Evolutionary conservation across 1,140 invertebrate genomes (phyloP).

Genomic region (Diplogasteroides magnus): DNA sequence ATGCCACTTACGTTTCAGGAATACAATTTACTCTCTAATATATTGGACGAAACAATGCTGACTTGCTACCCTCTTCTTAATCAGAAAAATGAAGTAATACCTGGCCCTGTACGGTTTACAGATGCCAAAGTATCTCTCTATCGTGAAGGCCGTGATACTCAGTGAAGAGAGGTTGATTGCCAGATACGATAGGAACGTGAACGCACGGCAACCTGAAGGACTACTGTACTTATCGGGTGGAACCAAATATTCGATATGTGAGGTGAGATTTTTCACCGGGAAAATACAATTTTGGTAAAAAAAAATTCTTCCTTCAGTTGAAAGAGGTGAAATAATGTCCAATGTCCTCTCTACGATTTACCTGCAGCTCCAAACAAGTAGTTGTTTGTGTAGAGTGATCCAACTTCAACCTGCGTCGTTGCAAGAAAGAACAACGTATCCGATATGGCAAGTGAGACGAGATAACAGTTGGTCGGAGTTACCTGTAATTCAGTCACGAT

Average conservation of each 20-base stretch:
- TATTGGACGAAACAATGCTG: not conserved
- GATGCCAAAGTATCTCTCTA: slow-evolving; percentile 65
- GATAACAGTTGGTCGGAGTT: slow-evolving; percentile 66
- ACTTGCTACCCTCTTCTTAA: not conserved
- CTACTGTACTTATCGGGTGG: not conserved
- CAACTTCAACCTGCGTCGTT: slow-evolving; percentile 64
- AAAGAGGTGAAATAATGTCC: not conserved
- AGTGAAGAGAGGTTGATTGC: slow-evolving; percentile 69
- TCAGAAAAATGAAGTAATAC: slow-evolving; percentile 24
- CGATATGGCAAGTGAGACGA: slow-evolving; percentile 64
- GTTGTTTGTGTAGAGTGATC: slow-evolving; percentile 63
- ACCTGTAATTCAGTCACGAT: no score
- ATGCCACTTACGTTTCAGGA: not conserved
- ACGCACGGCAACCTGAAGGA: slow-evolving; percentile 60
- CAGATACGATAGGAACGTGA: slow-evolving; percentile 67
- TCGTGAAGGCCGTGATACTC: slow-evolving; percentile 67
- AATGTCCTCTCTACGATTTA: slow-evolving; percentile 6
- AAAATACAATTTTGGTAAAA: not conserved
- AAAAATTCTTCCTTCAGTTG: not conserved
- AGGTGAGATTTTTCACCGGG: not conserved
- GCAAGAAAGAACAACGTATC: slow-evolving; percentile 64
- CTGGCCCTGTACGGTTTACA: slow-evolving; percentile 63
- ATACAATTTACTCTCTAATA: not conserved
- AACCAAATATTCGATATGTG: not conserved
- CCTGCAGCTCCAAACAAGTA: slow-evolving; percentile 63